Conservation (phyloP, 2,113 vertebrate genomes). For the Syngnathus scovelli region DNA sequence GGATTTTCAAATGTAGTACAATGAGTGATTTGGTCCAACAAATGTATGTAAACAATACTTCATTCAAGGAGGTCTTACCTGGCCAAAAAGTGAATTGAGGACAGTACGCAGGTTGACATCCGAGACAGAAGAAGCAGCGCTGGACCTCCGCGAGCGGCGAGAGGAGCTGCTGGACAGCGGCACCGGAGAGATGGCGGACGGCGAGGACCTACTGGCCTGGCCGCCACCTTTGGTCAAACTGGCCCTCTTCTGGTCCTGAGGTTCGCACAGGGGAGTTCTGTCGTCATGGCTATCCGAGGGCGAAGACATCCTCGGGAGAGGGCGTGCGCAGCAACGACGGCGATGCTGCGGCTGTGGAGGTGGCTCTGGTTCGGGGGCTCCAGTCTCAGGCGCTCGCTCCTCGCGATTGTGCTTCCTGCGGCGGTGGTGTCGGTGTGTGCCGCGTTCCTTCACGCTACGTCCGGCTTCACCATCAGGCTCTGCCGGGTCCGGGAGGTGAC, state of each 20-base stretch:
- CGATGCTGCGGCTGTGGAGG: slow-evolving; percentile 35
- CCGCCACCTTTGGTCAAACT: slow-evolving; percentile 33
- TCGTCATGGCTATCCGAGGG: slow-evolving; percentile 66
- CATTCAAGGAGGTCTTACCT: slow-evolving; percentile 75
- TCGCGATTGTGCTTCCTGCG: slow-evolving; percentile 60
- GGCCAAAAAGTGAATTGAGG: slow-evolving; percentile 90
- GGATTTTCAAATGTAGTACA: background rate
- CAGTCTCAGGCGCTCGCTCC: slow-evolving; percentile 27
- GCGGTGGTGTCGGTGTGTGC: slow-evolving; percentile 66
- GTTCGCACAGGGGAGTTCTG: slow-evolving; percentile 57
- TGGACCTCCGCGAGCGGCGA: slow-evolving; percentile 69
- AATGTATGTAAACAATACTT: background rate
- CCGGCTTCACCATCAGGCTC: slow-evolving; percentile 48
- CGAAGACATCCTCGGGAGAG: slow-evolving; percentile 58
- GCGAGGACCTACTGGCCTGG: slow-evolving; percentile 51
- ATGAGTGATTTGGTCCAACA: background rate
- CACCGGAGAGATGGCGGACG: slow-evolving; percentile 66
- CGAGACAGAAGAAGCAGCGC: slow-evolving; percentile 69
- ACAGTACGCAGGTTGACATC: slow-evolving; percentile 83
- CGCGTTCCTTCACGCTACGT: slow-evolving; percentile 53
- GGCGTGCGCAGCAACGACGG: slow-evolving; percentile 41
- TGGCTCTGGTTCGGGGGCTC: slow-evolving; percentile 28
- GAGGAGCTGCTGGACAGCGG: slow-evolving; percentile 71
- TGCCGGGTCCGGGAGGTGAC: slow-evolving; percentile 41
- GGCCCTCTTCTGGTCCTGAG: slow-evolving; percentile 36